Base-by-base conservation (phyloP, 92 coral and sea anemone species). In the Ricordea florida region DNA sequence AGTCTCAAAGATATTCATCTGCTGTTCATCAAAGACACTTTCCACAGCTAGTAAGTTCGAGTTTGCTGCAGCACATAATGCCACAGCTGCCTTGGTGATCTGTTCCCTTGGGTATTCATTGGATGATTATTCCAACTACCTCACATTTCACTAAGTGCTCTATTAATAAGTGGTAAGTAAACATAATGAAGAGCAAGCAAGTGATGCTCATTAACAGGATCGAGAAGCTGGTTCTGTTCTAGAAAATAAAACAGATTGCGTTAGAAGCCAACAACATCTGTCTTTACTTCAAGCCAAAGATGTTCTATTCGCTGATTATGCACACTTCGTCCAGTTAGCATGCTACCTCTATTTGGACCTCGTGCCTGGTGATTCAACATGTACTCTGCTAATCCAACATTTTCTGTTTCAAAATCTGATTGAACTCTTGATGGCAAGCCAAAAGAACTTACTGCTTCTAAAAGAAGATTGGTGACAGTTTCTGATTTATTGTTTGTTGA, bases 351-450 rank as follows among this genome's bases (percentile, higher is more conserved):
- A 48, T 75, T 77, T 3, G 43, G 49, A 7, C 76, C 75, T 58
- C 85, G 34, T 15, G 51, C 66, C 53, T 62, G 76, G 45, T 83
- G 77, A 21, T 31, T 41, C 28, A 84, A 33, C 81, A 84, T 78
- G 69, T 74, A 82, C 30, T 31, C 59, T 57, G 85, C 90, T 20
- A 84, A 80, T 17, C 75, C 91, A 31, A 85, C 72, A 57, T 85
- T 85, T 57, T 85, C 91, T 1, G 82, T 71, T 41, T 82, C 91
- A 72, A 79, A 64, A 72, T 85, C 91, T 15, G 72, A 55, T n/a
- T 86, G 53, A 13, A 85, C 87, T 35, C 91, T 55, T 52, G 91
- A 85, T 29, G 91, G 82, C 48, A 80, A 29, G 62, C 86, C 86
- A 79, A 57, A 72, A 32, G 22, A 33, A 11, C 30, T 23, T n/a